Evolutionary conservation across 1,140 invertebrate genomes (phyloP).

Genomic region (Papilio dardanus): DNA sequence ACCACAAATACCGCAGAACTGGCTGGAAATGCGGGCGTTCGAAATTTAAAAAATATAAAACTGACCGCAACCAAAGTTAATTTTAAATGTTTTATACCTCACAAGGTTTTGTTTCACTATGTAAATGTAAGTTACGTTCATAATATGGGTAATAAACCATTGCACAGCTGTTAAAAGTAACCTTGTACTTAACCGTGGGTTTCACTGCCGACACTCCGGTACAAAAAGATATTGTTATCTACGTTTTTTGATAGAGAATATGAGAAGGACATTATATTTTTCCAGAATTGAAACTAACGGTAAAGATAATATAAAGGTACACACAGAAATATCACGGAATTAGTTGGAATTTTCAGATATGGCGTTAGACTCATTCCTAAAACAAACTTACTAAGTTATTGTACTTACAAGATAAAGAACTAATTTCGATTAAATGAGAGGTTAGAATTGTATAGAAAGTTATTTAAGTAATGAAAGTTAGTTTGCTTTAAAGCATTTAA

Average conservation of each 20-base stretch:
- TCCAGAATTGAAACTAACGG: background rate
- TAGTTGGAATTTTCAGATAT: background rate
- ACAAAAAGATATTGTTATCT: background rate
- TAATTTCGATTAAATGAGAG: background rate
- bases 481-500: background rate
- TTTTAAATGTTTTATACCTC: background rate
- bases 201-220: background rate
- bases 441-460: background rate
- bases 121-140: background rate
- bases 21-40: background rate
- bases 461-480: background rate
- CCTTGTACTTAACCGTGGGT: background rate
- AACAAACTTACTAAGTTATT: no score
- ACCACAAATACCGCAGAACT: conserved; percentile 11
- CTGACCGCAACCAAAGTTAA: conserved; percentile 5
- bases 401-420: background rate
- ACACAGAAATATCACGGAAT: background rate
- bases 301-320: background rate
- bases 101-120: background rate
- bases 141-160: background rate
- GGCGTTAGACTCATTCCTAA: background rate
- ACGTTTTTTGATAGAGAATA: no score
- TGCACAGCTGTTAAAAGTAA: background rate
- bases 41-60: conserved; percentile 1
- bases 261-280: no score